Base-by-base conservation (phyloP, 2,888 invertebrate genomes). In the Lissonota sp. region DNA sequence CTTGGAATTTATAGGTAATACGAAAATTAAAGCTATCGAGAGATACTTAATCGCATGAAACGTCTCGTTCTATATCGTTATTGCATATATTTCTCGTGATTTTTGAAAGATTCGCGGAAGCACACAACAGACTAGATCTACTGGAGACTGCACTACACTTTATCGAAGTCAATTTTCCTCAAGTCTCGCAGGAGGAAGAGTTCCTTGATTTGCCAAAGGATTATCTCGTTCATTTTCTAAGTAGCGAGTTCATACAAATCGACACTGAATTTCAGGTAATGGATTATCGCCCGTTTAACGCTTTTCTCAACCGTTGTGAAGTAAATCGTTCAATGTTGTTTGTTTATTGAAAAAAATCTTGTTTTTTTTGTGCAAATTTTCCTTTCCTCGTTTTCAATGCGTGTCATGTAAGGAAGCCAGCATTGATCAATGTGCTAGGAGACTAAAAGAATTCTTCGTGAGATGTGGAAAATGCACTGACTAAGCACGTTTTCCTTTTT, bases 211-310 rank as follows among this genome's bases (percentile, higher is more conserved):
- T 98, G 82, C 97, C 97, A 37, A 95, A 97, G 89, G 95, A 96
- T 85, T 94, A 96, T 88, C 93, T 98, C 69, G 94, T 96, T 79
- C 95, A 95, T 86, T 94, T 98, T 86, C 93, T 98, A 70, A 95
- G 96, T 86, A 98, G 98, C 81, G 98, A 98, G 93, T 95, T 96
- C 91, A 94, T 98, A 73, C 96, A 96, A 90, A 97, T 98, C 72
- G 97, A 98, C 90, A 96, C 96, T 84, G 98, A 98, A 94, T 96
- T 96, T 89, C 97, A 98, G 95, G 98, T 97, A 86, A 44, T 42
- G 5, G 3, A 53, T 40, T 5, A 42, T 5, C 37, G 53, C 39
- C 26, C 4, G 16, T 10, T 7, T 7, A 53, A 26, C 3, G 5
- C 37, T 58, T 58, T 14, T 69, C 12, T 57, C 37, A 7, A 8